Conservation (phyloP, 2,888 invertebrate species). For the Nebria salina region DNA sequence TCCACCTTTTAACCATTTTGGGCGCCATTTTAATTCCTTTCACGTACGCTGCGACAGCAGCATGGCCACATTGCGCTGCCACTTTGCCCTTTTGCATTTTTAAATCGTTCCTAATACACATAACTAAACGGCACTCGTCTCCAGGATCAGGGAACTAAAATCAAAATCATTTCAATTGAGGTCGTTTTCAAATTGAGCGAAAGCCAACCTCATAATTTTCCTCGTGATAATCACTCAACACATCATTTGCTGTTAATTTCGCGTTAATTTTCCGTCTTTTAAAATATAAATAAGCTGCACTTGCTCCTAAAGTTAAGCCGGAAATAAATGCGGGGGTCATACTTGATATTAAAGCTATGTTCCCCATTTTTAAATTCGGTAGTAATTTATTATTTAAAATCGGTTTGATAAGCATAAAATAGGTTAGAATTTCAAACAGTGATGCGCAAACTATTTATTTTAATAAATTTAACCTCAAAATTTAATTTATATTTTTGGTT, state of each 20-base stretch:
- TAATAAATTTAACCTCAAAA: no score
- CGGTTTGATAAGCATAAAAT: conserved; percentile 33
- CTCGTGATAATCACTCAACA: conserved; percentile 34
- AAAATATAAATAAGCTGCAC: conserved; percentile 55
- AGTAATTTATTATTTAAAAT: conserved; percentile 29
- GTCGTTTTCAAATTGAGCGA: not conserved
- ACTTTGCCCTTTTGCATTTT: conserved; percentile 97
- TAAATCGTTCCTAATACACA: conserved; percentile 88
- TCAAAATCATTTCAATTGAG: not conserved
- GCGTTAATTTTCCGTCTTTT: conserved; percentile 42
- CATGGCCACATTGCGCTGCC: conserved; percentile 94
- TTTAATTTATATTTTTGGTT: no score
- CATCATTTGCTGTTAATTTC: conserved; percentile 25
- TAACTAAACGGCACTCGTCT: conserved; percentile 80
- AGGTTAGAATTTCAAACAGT: not conserved
- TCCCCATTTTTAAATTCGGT: conserved; percentile 52
- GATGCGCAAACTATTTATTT: no score
- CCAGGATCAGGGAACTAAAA: conserved; percentile 57
- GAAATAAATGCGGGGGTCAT: conserved; percentile 56
- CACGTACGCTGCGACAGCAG: conserved; percentile 88
- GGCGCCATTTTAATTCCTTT: conserved; percentile 72
- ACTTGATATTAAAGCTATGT: conserved; percentile 55
- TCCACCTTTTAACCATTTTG: conserved; percentile 69
- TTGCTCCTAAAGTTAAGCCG: conserved; percentile 57
- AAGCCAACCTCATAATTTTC: conserved; percentile 40